Evolutionary conservation across 2,113 vertebrate species (phyloP).

Genomic region (Tragelaphus buxtoni): DNA sequence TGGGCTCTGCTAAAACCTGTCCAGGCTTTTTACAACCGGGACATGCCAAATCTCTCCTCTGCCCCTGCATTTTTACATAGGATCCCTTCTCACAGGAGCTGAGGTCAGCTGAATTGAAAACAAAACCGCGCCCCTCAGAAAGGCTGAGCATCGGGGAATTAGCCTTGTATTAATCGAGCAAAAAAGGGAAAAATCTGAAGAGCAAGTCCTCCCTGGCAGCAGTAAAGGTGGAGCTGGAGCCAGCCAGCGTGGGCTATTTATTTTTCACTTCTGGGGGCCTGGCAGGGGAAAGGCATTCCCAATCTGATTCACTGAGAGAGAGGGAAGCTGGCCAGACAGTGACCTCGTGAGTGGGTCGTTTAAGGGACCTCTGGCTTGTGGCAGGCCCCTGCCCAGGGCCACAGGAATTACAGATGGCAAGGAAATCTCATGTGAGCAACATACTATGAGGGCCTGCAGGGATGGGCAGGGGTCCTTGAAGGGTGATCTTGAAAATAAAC

Average conservation of each 20-base stretch:
- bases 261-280: background rate
- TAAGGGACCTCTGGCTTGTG: background rate
- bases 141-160: background rate
- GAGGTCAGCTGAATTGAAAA: background rate
- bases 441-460: background rate
- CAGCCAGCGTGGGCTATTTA: background rate
- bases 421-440: background rate
- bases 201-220: background rate
- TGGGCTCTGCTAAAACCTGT: background rate
- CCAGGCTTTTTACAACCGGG: background rate
- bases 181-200: background rate
- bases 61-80: background rate
- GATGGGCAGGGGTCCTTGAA: background rate
- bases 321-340: background rate
- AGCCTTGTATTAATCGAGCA: background rate
- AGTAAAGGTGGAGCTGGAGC: background rate
- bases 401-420: background rate
- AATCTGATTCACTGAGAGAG: accelerated
- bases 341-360: background rate
- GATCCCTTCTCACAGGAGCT: background rate
- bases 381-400: background rate
- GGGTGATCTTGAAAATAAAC: background rate
- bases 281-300: background rate
- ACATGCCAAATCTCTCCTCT: background rate
- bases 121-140: background rate